Evolutionary conservation across 2,888 invertebrate genomes (phyloP), one percentile per base, ranked within the genome.

Genomic region (Agrypnus murinus): DNA sequence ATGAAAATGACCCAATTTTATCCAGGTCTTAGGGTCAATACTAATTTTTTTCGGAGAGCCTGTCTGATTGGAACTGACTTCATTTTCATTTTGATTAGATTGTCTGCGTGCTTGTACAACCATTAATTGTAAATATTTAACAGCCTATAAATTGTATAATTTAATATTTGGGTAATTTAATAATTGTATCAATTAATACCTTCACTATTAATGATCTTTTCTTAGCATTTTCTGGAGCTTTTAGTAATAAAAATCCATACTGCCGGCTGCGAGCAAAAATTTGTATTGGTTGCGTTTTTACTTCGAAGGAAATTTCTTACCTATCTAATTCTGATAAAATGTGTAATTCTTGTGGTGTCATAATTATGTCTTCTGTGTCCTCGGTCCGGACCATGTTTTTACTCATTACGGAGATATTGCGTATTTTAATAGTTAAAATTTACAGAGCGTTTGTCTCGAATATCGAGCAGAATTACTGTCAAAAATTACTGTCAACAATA

Each of bases 1-100:
- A 86, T 98, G 96, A 81, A 98, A 94, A 87, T 99, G 98, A 1
- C 99, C 99, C 64, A 99, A 87, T 87, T 97, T 96, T 82, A 97
- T 96, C 86, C 94, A 98, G 1, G 97, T 95, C 84, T 95, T 93
- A 0, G 95, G 94, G 86, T 96, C 95, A 76, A 95, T 93, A 79
- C 91, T 92, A 74, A 93, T 92, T 70, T 91, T 83, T 90, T 84
- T 92, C 86, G 75, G 89, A 76, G 68, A 67, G 62, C 66, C 72
- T 34, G 43, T 72, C 73, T 83, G 81, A 66, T 75, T 79, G 66
- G 79, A 80, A 58, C 77, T 81, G 83, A 81, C 80, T 55, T 82
- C 83, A 78, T 83, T 82, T 73, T 82, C 84, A 75, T 81, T 81
- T 63, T 81, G 80, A 38, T 79, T 76, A 38, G 72, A 48, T 63